A percentile compares a stretch with the other conserved stretches of the same genome.
Evolutionary conservation across 2,888 invertebrate species (phyloP).

Genomic region (Hyppa rectilinea): DNA sequence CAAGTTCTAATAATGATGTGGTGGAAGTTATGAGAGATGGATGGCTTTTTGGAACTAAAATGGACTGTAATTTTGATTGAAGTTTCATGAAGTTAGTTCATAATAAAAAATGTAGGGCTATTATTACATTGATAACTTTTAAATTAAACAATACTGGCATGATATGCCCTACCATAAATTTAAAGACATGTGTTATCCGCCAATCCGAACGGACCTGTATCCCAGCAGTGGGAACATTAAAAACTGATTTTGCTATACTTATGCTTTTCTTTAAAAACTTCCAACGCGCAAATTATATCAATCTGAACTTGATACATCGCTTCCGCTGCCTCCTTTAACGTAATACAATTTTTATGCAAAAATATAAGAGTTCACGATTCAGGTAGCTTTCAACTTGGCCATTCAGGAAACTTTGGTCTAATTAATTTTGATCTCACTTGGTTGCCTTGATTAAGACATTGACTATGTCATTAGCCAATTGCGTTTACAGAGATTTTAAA

Average conservation of each 20-base stretch:
- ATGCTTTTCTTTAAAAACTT: no score
- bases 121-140: neutral
- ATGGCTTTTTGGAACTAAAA: neutral
- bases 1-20: slow-evolving; percentile 55
- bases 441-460: slow-evolving; percentile 38
- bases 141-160: no score
- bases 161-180: no score
- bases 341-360: slow-evolving; percentile 40
- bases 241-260: no score
- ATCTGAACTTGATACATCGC: neutral
- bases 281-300: neutral
- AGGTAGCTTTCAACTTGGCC: slow-evolving; percentile 52
- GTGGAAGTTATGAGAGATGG: slow-evolving; percentile 29
- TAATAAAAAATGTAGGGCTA: neutral
- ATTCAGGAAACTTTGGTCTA: slow-evolving; percentile 53
- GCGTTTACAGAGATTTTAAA: neutral
- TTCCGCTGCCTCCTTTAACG: neutral
- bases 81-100: neutral
- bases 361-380: slow-evolving; percentile 46
- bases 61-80: neutral
- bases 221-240: no score
- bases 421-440: slow-evolving; percentile 58
- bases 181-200: no score
- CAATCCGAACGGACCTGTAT: no score
- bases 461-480: slow-evolving; percentile 23